These are phyloP conservation scores for Neopelma chrysocephalum DNA, from an alignment of 2,797 vertebrate species.

Conservation along the genomic window DNA sequence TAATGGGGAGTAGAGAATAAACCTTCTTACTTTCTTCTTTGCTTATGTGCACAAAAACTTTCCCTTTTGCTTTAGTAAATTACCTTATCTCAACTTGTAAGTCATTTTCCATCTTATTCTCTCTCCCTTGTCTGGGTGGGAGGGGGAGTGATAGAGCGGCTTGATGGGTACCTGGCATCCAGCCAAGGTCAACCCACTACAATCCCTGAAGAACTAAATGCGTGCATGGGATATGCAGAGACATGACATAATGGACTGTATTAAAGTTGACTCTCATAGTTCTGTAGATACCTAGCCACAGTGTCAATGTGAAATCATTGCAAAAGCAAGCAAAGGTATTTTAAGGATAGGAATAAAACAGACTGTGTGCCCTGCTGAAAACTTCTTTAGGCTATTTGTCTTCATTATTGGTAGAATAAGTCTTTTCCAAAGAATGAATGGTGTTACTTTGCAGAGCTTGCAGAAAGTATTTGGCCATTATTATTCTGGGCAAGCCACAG, in stretches of 20 bases:
- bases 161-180: background rate
- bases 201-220: background rate
- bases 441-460: background rate
- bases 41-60: background rate
- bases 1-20: background rate
- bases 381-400: background rate
- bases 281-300: background rate
- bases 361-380: background rate
- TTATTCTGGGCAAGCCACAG: background rate
- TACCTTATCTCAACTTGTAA: background rate
- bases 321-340: background rate
- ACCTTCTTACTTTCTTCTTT: background rate
- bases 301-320: background rate
- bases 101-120: background rate
- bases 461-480: background rate
- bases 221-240: background rate
- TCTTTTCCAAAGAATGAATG: background rate
- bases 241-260: background rate
- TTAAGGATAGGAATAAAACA: background rate
- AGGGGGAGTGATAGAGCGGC: background rate
- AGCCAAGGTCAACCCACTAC: background rate
- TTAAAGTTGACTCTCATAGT: background rate
- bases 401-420: background rate
- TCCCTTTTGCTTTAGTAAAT: background rate
- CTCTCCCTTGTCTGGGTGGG: background rate